phyloP scores from a whole-genome alignment of 2,113 vertebrate species.

The Callaeas wilsoni region DNA sequence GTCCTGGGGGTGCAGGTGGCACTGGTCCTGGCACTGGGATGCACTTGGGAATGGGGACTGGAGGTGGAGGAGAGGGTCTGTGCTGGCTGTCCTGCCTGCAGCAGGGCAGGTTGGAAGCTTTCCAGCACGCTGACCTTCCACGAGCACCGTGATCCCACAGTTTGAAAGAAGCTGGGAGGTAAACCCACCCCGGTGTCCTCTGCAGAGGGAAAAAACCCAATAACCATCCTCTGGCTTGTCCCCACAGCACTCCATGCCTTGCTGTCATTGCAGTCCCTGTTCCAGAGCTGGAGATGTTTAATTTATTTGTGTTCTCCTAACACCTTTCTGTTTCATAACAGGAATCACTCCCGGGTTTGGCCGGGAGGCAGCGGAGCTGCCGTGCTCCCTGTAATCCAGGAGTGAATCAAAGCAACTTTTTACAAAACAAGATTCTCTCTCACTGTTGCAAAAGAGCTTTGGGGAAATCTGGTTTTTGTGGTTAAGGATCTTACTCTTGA shows the following conservation, averaged over 20 bases:
- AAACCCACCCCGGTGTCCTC: background rate
- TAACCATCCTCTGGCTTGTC: background rate
- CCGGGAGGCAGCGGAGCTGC: background rate
- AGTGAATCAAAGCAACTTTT: conserved; percentile 64
- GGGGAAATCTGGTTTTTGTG: conserved; percentile 64
- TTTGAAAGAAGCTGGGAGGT: background rate
- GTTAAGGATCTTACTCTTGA: conserved; percentile 59
- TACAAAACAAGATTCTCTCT: conserved; percentile 45
- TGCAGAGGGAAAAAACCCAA: background rate
- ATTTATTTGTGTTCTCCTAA: background rate
- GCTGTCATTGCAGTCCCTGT: background rate
- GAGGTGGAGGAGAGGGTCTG: background rate
- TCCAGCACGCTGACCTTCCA: accelerated
- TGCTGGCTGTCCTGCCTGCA: background rate
- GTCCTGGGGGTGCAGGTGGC: background rate
- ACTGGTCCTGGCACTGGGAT: background rate
- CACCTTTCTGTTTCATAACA: background rate
- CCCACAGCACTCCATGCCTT: background rate
- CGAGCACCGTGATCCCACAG: accelerated
- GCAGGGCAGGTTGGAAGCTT: background rate
- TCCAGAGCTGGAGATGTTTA: background rate
- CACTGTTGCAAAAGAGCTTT: conserved; percentile 45
- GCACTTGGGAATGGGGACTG: background rate
- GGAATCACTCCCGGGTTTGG: background rate
- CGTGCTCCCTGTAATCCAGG: conserved; percentile 18